These are phyloP conservation scores for Lasaia peninsularis DNA, from an alignment of 1,140 invertebrate species.

Conservation along the genomic window DNA sequence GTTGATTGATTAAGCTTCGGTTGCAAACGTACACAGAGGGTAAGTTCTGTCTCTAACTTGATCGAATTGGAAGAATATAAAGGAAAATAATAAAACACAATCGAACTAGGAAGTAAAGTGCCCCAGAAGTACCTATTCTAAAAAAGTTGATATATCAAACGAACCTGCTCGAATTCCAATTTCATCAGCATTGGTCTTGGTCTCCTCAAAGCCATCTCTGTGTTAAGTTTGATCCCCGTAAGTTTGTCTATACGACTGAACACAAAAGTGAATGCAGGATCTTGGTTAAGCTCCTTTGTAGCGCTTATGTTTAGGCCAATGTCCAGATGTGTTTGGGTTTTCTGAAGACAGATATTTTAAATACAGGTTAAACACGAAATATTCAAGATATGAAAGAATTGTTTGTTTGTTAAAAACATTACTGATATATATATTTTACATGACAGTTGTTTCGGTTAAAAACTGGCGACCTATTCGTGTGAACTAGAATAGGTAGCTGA, in stretches of 20 bases:
- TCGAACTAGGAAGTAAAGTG: too few species aligned
- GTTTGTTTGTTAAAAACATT: too few species aligned
- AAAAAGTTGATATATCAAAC: neutral
- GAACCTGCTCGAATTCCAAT: conserved; percentile 64
- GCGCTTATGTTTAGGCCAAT: conserved; percentile 63
- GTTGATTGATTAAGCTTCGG: too few species aligned
- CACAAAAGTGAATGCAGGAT: conserved; percentile 49
- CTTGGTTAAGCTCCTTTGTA: conserved; percentile 38
- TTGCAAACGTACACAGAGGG: too few species aligned
- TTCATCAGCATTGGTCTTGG: conserved; percentile 50
- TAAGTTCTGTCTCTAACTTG: too few species aligned
- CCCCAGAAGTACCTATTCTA: too few species aligned
- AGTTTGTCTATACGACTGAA: conserved; percentile 54
- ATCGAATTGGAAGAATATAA: too few species aligned
- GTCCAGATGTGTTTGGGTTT: conserved; percentile 62
- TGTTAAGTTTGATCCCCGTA: conserved; percentile 57
- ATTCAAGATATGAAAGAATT: neutral
- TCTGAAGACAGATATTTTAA: conserved; percentile 40
- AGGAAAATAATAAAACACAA: neutral
- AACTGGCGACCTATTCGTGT: too few species aligned
- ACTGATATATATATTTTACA: too few species aligned
- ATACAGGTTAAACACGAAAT: neutral
- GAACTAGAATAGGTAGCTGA: too few species aligned
- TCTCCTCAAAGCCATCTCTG: conserved; percentile 45
- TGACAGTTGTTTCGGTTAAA: too few species aligned